phyloP scores from a whole-genome alignment of 2,888 invertebrate genomes.

The Terebella lapidaria region DNA sequence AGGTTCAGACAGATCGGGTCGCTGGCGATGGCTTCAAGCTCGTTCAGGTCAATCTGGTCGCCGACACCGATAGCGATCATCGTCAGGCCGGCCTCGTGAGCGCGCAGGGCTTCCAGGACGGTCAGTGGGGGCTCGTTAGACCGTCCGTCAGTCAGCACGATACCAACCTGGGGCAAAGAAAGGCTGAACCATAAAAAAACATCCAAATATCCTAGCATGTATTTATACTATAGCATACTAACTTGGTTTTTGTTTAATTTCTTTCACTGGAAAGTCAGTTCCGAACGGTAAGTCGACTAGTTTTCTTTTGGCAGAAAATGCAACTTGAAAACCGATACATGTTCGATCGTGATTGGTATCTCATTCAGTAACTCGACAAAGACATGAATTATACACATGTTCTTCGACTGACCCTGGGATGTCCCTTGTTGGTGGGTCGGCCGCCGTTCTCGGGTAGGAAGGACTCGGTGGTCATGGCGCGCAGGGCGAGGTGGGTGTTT shows the following conservation, averaged over 20 bases:
- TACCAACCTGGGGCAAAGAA: conserved; percentile 10
- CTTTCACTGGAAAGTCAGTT: no score
- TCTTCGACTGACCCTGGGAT: conserved; percentile 12
- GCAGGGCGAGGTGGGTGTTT: conserved; percentile 20
- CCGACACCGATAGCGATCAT: conserved; percentile 21
- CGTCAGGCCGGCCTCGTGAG: conserved; percentile 20
- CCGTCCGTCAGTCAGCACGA: conserved; percentile 23
- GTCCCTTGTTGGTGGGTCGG: conserved; percentile 6
- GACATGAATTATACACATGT: no score
- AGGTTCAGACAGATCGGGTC: conserved; percentile 19
- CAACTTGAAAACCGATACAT: no score
- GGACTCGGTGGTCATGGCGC: conserved; percentile 1
- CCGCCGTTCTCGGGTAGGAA: conserved; percentile 15
- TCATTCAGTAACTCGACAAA: no score
- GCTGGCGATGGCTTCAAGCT: conserved; percentile 19
- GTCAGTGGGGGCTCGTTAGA: conserved; percentile 10
- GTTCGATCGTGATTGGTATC: no score
- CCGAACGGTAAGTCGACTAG: no score
- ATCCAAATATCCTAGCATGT: no score
- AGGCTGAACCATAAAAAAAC: no score
- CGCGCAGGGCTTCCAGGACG: conserved; percentile 8
- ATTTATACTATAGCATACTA: no score
- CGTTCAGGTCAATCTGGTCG: conserved; percentile 8
- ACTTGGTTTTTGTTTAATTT: no score
- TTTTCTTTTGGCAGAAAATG: no score